These are phyloP conservation scores for Sinocyclocheilus grahami DNA, from an alignment of 2,113 vertebrate species.

Conservation along the genomic window DNA sequence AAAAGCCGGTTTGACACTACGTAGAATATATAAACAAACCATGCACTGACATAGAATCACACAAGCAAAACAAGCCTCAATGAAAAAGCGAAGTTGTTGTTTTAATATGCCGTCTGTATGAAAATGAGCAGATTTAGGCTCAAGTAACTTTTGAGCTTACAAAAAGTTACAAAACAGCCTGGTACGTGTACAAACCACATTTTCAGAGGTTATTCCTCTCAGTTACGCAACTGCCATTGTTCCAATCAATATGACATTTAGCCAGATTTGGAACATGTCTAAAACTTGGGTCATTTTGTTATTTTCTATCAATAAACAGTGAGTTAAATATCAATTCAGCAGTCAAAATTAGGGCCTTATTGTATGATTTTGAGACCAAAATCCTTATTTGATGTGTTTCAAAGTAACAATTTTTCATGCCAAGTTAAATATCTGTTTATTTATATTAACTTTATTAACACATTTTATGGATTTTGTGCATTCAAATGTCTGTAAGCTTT, in stretches of 20 bases:
- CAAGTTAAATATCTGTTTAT: too few species aligned
- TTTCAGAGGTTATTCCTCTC: conserved; percentile 14
- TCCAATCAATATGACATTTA: neutral
- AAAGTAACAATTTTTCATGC: neutral
- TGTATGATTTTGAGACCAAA: neutral
- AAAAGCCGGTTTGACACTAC: neutral
- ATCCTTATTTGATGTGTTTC: neutral
- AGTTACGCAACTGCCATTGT: neutral
- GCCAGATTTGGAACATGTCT: neutral
- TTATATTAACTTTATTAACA: neutral
- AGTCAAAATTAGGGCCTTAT: neutral
- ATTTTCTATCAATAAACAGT: neutral
- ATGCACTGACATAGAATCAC: neutral
- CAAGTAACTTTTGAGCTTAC: neutral
- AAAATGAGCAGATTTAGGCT: neutral
- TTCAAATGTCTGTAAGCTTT: too few species aligned
- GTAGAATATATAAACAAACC: neutral
- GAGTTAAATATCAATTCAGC: neutral
- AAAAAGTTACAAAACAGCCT: neutral
- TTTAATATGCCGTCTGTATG: neutral
- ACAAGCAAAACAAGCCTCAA: conserved; percentile 23
- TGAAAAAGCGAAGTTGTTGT: conserved; percentile 6
- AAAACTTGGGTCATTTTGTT: neutral
- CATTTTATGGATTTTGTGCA: neutral
- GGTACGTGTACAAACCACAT: neutral